phyloP scores from a whole-genome alignment of 2,797 vertebrate genomes.

The Falco berigora region DNA sequence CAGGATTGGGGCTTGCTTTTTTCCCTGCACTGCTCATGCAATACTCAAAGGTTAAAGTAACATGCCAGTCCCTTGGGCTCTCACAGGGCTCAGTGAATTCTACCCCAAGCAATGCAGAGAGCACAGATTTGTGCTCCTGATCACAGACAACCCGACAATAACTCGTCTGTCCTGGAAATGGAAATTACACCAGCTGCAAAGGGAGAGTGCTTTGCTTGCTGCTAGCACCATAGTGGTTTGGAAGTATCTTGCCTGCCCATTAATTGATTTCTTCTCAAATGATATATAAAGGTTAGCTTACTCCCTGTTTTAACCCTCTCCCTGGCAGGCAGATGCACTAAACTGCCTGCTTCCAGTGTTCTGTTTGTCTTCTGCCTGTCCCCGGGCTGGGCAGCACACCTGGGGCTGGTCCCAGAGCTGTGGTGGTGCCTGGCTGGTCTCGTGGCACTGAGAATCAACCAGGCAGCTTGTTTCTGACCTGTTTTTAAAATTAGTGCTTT shows the following conservation, averaged over 20 bases:
- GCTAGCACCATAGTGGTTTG: background rate
- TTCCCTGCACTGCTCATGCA: rapidly evolving
- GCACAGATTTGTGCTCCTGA: background rate
- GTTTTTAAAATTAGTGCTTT: background rate
- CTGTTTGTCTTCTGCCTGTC: background rate
- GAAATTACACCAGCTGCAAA: background rate
- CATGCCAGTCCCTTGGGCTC: background rate
- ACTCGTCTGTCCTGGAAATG: background rate
- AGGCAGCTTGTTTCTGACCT: background rate
- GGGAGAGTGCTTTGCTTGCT: background rate
- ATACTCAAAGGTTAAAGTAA: background rate
- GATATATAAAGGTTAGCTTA: background rate
- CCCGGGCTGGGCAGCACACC: background rate
- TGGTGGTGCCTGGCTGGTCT: background rate
- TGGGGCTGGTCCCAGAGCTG: background rate
- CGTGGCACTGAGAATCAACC: background rate
- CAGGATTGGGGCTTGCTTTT: background rate
- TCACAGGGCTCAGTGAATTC: rapidly evolving
- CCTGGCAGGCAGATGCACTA: background rate
- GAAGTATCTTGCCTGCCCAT: background rate
- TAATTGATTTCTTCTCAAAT: background rate
- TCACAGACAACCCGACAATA: background rate
- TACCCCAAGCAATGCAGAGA: rapidly evolving
- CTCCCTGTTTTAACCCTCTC: background rate
- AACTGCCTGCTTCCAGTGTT: background rate